Percentiles rank a stretch among this genome's conserved stretches.
Evolutionary conservation across 2,113 vertebrate genomes (phyloP).

Genomic region (Apaloderma vittatum): DNA sequence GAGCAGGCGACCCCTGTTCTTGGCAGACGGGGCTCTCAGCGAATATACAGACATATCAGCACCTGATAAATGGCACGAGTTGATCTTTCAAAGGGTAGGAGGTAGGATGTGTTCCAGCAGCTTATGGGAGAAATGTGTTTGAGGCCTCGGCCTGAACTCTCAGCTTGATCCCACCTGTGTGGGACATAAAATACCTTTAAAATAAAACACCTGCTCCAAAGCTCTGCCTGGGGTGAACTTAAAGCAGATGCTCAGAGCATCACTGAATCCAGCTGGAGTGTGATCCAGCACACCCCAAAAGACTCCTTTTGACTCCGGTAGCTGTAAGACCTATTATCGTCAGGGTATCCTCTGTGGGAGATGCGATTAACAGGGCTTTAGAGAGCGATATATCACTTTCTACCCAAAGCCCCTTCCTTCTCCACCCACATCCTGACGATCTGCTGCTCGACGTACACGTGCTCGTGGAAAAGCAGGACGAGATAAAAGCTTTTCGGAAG

Average conservation of each 20-base stretch:
- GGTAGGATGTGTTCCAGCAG: fast-evolving
- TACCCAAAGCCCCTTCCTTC: not conserved
- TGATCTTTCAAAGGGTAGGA: not conserved
- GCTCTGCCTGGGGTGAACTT: not conserved
- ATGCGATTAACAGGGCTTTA: not conserved
- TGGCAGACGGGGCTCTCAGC: not conserved
- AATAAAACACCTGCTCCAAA: not conserved
- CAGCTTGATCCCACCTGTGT: not conserved
- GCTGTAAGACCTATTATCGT: not conserved
- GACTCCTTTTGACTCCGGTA: not conserved
- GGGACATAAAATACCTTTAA: not conserved
- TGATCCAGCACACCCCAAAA: not conserved
- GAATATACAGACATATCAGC: not conserved
- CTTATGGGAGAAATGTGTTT: not conserved
- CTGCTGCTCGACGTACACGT: not conserved
- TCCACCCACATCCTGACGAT: not conserved
- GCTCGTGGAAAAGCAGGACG: not conserved
- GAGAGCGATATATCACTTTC: not conserved
- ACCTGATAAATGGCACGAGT: not conserved
- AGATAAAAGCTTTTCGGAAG: not conserved
- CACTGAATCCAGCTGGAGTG: not conserved
- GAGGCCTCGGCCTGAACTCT: not conserved
- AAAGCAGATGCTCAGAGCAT: not conserved
- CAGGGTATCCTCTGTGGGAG: not conserved
- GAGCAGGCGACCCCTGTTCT: not conserved